Percentiles rank a stretch among this genome's conserved stretches.
These are phyloP conservation scores for Drosophila simulans DNA, from an alignment of 1,140 invertebrate species.

Conservation along the genomic window DNA sequence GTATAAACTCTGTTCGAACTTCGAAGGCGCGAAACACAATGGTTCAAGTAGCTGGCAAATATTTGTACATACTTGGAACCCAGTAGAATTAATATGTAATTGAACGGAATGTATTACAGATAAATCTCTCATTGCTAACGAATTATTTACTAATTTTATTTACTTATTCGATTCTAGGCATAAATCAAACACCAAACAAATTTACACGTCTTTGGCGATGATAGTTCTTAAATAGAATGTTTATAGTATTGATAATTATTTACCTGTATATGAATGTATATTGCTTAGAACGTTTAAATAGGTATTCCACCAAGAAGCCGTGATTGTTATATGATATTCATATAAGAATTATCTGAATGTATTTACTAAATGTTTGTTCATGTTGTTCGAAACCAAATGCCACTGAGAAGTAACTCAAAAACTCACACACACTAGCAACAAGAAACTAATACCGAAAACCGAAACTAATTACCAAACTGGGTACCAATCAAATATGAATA, in stretches of 20 bases:
- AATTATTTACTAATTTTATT: constrained; percentile 57
- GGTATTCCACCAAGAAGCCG: constrained; percentile 51
- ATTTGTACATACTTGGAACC: constrained; percentile 11
- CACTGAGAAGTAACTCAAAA: constrained; percentile 57
- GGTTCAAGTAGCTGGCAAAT: constrained; percentile 34
- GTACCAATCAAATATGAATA: constrained; percentile 82
- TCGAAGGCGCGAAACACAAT: constrained; percentile 38
- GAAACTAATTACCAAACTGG: constrained; percentile 76
- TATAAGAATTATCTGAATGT: constrained; percentile 65
- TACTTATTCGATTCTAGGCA: constrained; percentile 59
- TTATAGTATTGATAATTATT: constrained; percentile 61
- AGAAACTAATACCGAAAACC: constrained; percentile 34
- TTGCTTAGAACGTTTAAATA: constrained; percentile 62
- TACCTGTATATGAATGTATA: constrained; percentile 53
- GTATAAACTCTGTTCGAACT: constrained; percentile 38
- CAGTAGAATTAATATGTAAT: constrained; percentile 18
- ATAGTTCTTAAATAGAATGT: constrained; percentile 48
- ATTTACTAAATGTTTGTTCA: constrained; percentile 79
- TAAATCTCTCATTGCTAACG: constrained; percentile 16
- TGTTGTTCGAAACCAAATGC: constrained; percentile 72
- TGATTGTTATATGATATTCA: constrained; percentile 83
- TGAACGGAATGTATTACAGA: background rate
- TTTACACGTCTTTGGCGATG: constrained; percentile 53
- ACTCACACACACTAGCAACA: constrained; percentile 45
- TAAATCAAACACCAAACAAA: constrained; percentile 77